These are phyloP conservation scores for Tauraco hartlaubi DNA, from an alignment of 2,797 vertebrate species.

Conservation along the genomic window DNA sequence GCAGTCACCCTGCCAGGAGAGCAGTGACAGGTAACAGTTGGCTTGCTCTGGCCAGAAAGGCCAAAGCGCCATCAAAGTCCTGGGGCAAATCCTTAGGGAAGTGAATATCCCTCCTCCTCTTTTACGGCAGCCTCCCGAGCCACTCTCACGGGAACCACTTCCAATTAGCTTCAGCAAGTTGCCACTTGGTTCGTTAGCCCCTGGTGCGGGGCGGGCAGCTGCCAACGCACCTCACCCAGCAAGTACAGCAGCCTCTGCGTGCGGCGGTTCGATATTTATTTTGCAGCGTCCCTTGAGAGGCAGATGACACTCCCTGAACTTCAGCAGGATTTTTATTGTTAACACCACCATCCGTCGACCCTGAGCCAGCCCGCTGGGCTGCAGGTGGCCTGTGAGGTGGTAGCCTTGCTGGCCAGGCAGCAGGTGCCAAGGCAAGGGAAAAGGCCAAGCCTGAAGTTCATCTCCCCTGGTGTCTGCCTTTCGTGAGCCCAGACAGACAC, in stretches of 20 bases:
- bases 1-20: background rate
- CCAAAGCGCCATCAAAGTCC: background rate
- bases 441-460: background rate
- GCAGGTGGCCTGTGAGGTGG: background rate
- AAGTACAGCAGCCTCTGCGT: accelerated
- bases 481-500: background rate
- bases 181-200: background rate
- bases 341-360: background rate
- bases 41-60: background rate
- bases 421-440: background rate
- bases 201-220: background rate
- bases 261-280: accelerated
- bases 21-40: background rate
- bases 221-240: background rate
- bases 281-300: background rate
- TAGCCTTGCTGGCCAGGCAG: background rate
- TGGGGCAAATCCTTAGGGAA: background rate
- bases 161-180: background rate
- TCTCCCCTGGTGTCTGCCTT: background rate
- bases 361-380: background rate
- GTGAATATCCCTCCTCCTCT: background rate
- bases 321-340: accelerated
- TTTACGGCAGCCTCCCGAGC: background rate
- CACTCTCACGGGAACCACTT: background rate
- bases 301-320: background rate